These are phyloP conservation scores for Sinelater perroti DNA, from an alignment of 2,888 invertebrate genomes.

Conservation along the genomic window DNA sequence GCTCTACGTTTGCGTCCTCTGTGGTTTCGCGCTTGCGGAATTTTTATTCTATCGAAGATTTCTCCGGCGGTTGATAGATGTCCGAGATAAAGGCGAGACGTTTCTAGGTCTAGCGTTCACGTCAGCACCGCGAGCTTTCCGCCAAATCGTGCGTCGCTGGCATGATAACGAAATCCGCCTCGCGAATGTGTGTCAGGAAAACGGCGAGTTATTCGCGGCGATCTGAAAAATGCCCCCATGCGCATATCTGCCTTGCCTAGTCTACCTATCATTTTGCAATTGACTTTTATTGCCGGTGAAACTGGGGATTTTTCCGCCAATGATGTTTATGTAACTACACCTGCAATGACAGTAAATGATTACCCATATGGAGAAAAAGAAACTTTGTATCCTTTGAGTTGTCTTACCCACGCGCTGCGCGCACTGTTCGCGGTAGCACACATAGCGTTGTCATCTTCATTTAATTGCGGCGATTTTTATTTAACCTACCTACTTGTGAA, in stretches of 20 bases:
- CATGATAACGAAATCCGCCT: conserved; percentile 38
- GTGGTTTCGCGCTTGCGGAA: conserved; percentile 1
- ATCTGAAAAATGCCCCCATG: conserved; percentile 23
- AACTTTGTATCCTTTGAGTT: conserved; percentile 9
- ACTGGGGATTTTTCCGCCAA: conserved; percentile 22
- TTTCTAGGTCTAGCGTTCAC: conserved; percentile 40
- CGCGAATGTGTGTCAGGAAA: conserved; percentile 43
- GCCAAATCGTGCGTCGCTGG: conserved; percentile 41
- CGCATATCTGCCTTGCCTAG: conserved; percentile 33
- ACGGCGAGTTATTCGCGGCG: conserved; percentile 32
- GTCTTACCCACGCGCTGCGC: not conserved
- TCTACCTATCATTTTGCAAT: conserved; percentile 36
- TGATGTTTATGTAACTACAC: conserved; percentile 21
- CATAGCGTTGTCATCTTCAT: too few species aligned
- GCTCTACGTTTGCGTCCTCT: not conserved
- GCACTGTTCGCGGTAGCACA: too few species aligned
- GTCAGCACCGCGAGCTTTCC: conserved; percentile 30
- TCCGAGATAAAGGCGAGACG: conserved; percentile 37
- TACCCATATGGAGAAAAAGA: conserved; percentile 1
- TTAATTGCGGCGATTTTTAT: too few species aligned
- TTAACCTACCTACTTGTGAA: too few species aligned
- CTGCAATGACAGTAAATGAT: conserved; percentile 22
- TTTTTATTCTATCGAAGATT: conserved; percentile 28
- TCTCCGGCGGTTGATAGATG: conserved; percentile 37
- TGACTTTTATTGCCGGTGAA: conserved; percentile 27